These are phyloP conservation scores for Pseudomugil tenellus DNA, from an alignment of 2,797 vertebrate genomes.

Conservation along the genomic window DNA sequence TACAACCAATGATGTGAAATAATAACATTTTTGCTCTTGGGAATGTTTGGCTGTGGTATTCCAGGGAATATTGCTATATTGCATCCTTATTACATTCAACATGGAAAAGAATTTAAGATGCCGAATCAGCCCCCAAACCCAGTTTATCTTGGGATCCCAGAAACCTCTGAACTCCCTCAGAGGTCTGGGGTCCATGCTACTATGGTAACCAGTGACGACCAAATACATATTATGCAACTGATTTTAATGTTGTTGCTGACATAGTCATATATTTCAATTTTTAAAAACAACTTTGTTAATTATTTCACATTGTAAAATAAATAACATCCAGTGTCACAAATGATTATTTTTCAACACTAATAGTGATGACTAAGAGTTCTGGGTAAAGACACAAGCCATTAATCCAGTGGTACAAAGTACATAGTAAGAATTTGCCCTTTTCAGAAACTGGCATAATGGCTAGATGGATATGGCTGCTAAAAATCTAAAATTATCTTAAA, in stretches of 20 bases:
- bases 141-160: not conserved
- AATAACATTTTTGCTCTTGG: not conserved
- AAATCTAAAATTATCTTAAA: no score
- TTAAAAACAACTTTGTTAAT: no score
- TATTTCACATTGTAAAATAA: not conserved
- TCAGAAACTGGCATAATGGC: not conserved
- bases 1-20: not conserved
- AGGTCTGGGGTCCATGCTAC: not conserved
- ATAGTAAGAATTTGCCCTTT: not conserved
- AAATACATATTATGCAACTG: no score
- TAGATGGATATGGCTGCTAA: not conserved
- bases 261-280: not conserved
- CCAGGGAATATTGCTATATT: not conserved
- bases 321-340: not conserved
- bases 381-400: not conserved
- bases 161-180: not conserved
- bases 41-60: not conserved
- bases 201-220: no score
- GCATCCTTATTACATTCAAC: not conserved
- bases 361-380: not conserved
- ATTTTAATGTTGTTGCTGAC: not conserved
- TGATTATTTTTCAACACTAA: not conserved
- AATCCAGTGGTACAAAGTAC: not conserved
- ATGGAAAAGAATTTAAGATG: not conserved
- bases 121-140: not conserved